Evolutionary conservation across 2,797 vertebrate genomes (phyloP), one percentile per base, ranked within the genome.

Genomic region (Polyboroides typus): DNA sequence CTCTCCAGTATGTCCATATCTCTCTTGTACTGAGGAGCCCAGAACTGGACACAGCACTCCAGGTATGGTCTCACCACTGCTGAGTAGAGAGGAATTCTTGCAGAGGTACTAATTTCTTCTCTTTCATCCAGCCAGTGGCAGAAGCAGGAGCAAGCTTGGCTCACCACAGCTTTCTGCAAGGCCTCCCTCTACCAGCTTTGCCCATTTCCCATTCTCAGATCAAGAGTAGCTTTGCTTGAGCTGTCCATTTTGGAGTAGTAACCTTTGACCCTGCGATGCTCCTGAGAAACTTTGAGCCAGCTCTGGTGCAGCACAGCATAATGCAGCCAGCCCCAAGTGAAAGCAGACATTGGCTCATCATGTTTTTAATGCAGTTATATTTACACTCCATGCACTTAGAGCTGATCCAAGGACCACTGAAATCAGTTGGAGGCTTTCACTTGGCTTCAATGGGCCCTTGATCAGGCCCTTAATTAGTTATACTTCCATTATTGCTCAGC

Each of bases 401-500:
- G 58, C 38, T 76, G 92, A 93, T 92, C 86, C 90, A 90, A 88
- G 45, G 45, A 80, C 93, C 58, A 16, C 19, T 94, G 90, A 84
- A 93, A 79, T 26, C 89, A 84, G 83, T 68, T n/a, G 89, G 95
- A 94, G 55, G 85, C 66, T 92, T 95, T 95, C 73, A 68, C 80
- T 86, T 75, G 81, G 58, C 83, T 96, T 92, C 93, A 89, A 29
- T 58, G 8, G 59, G 62, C 23, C 83, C 88, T 93, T 86, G 82
- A 96, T 97, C 93, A 92, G 21, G 34, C 27, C 73, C 59, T 92
- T 95, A 92, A 93, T 97, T 94, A 95, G 83, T 86, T 89, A 52
- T 26, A 72, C 53, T 92, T 90, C 82, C 93, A 95, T 94, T 95
- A 96, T 33, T 81, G 76, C 93, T 81, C 93, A 84, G 92, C 76